These are phyloP conservation scores for Orthonevra nobilis DNA, from an alignment of 2,888 invertebrate genomes.

Conservation along the genomic window DNA sequence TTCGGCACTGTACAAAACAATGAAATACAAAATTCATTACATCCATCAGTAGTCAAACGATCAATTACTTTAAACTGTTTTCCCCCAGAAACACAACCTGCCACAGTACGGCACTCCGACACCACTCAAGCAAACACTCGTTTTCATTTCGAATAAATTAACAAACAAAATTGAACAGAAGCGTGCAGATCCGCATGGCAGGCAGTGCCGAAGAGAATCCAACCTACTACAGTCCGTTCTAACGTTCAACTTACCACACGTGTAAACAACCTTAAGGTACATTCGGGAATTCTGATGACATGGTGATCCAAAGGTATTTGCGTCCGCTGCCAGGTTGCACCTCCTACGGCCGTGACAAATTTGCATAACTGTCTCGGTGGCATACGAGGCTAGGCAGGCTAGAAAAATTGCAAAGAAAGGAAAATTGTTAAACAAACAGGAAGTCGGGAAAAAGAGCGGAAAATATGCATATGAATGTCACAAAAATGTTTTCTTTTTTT, in stretches of 20 bases:
- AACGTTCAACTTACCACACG: conserved; percentile 86
- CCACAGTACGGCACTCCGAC: not conserved
- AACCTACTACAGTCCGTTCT: no score
- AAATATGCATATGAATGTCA: conserved; percentile 38
- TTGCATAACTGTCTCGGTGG: conserved; percentile 94
- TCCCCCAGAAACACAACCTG: conserved; percentile 39
- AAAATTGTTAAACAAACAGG: conserved; percentile 1
- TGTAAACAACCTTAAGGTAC: conserved; percentile 93
- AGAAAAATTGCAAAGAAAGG: conserved; percentile 75
- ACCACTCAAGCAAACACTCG: not conserved
- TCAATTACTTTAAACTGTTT: conserved; percentile 65
- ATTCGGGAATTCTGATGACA: conserved; percentile 90
- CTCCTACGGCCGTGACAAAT: conserved; percentile 91
- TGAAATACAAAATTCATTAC: conserved; percentile 63
- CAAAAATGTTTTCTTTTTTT: conserved; percentile 43
- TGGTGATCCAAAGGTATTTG: conserved; percentile 90
- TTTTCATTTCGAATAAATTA: conserved; percentile 42
- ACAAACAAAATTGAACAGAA: conserved; percentile 48
- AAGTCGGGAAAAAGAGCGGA: not conserved
- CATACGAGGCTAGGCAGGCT: conserved; percentile 94
- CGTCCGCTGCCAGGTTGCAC: conserved; percentile 91
- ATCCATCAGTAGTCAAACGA: conserved; percentile 61
- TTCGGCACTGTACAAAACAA: conserved; percentile 85
- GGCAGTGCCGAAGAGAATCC: no score
- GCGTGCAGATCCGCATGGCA: conserved; percentile 32